phyloP scores from a whole-genome alignment of 2,113 vertebrate species.

The Tupaia tana region DNA sequence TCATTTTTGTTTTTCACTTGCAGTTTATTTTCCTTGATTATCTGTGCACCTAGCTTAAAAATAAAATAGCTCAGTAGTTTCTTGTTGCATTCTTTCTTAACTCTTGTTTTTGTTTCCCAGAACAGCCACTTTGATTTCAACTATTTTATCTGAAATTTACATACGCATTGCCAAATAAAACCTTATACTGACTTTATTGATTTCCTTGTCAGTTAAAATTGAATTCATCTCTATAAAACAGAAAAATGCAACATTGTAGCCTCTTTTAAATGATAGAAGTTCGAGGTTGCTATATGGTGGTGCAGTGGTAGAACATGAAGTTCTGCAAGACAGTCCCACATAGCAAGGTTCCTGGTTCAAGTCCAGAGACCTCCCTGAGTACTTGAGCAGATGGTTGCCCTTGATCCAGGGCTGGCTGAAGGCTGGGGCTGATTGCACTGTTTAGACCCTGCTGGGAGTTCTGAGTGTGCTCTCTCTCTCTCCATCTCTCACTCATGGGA shows the following conservation, averaged over 20 bases:
- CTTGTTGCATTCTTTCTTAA: not conserved
- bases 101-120: not conserved
- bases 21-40: not conserved
- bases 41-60: not conserved
- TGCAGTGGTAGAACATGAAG: too few species aligned
- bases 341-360: too few species aligned
- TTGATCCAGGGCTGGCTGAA: too few species aligned
- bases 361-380: too few species aligned
- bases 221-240: not conserved
- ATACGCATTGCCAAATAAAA: not conserved
- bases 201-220: not conserved
- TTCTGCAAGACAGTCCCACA: too few species aligned
- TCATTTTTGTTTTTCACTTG: not conserved
- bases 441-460: too few species aligned
- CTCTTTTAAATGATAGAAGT: not conserved
- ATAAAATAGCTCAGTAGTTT: not conserved
- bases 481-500: too few species aligned
- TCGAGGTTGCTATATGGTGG: too few species aligned
- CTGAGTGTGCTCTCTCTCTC: too few species aligned
- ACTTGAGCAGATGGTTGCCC: too few species aligned
- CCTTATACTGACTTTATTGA: not conserved
- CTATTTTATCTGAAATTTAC: not conserved
- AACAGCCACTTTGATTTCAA: not conserved
- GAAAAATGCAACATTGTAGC: not conserved
- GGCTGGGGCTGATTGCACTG: too few species aligned